phyloP scores from a whole-genome alignment of 2,888 invertebrate species.

The Bombylius major region DNA sequence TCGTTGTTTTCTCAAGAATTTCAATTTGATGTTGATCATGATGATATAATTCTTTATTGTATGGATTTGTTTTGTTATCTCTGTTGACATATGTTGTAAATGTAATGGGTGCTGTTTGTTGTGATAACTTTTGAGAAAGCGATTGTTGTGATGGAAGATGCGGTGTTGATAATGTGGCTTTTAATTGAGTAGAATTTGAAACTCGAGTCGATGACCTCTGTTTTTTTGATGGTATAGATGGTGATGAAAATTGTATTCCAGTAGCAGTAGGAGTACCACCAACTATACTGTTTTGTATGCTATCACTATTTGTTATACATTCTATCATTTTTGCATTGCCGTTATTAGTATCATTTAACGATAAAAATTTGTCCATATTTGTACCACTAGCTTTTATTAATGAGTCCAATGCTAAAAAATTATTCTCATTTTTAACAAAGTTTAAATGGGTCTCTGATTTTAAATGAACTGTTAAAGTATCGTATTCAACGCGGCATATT shows the following conservation, averaged over 20 bases:
- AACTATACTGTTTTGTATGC: too few relatives aligned
- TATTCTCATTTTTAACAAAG: constrained; percentile 59
- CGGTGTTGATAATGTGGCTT: background rate
- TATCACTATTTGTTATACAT: too few relatives aligned
- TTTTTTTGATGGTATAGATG: background rate
- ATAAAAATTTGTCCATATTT: constrained; percentile 38
- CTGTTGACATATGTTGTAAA: too few relatives aligned
- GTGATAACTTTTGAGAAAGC: too few relatives aligned
- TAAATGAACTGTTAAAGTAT: constrained; percentile 54
- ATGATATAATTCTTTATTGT: too few relatives aligned
- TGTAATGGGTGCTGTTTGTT: too few relatives aligned
- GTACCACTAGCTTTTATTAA: constrained; percentile 50
- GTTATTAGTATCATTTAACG: background rate
- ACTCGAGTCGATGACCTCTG: background rate
- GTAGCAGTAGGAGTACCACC: too few relatives aligned
- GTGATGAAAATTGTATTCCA: too few relatives aligned
- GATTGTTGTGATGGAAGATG: background rate
- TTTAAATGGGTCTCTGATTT: constrained; percentile 61
- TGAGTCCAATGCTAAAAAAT: constrained; percentile 61
- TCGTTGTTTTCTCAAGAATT: background rate
- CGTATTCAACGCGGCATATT: constrained; percentile 65
- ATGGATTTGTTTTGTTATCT: too few relatives aligned
- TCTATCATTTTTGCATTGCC: too few relatives aligned
- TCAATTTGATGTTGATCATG: background rate
- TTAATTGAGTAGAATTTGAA: background rate